These are phyloP conservation scores for Nephrotoma guestfalica DNA, from an alignment of 2,888 invertebrate species.

Conservation along the genomic window DNA sequence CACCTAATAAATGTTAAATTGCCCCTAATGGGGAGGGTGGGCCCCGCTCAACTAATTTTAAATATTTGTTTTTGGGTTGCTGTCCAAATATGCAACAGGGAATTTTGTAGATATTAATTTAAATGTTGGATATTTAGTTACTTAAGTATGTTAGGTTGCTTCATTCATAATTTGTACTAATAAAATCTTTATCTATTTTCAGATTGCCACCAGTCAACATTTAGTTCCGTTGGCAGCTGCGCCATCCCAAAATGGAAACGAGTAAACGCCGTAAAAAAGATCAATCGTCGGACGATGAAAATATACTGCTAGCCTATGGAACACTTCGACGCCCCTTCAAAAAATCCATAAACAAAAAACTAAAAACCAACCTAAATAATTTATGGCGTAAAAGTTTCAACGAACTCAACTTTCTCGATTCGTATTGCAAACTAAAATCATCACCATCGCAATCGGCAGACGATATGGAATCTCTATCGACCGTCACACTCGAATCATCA, in stretches of 20 bases:
- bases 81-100: too few relatives aligned
- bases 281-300: not conserved
- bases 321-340: not conserved
- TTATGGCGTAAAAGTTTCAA: not conserved
- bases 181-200: not conserved
- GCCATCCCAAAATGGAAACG: not conserved
- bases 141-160: too few relatives aligned
- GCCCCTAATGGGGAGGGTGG: too few relatives aligned
- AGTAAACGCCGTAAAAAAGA: not conserved
- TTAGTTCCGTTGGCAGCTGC: not conserved
- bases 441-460: not conserved
- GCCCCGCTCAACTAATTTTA: too few relatives aligned
- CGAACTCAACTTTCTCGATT: not conserved
- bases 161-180: too few relatives aligned
- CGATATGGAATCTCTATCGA: not conserved
- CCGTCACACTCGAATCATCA: not conserved
- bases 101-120: too few relatives aligned
- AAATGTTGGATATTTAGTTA: too few relatives aligned
- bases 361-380: not conserved
- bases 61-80: too few relatives aligned
- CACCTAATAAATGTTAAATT: too few relatives aligned
- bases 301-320: not conserved
- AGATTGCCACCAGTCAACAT: not conserved
- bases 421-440: not conserved
- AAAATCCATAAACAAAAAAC: not conserved